A percentile compares a stretch with the other conserved stretches of the same genome.
phyloP scores from a whole-genome alignment of 1,140 invertebrate species.

The Pogonognathellus flavescens region DNA sequence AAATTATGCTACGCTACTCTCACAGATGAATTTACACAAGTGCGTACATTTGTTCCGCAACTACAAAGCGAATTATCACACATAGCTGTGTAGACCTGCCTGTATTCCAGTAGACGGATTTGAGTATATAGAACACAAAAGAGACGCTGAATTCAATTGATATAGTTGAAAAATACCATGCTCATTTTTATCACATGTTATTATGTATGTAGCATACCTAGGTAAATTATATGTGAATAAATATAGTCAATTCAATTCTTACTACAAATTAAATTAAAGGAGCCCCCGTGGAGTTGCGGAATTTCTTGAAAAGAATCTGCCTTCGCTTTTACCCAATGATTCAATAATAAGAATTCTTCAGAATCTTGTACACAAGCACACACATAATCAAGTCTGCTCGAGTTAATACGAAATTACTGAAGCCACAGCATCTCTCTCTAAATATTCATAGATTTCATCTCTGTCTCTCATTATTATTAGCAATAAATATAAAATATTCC shows the following conservation, averaged over 20 bases:
- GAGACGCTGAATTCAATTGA: background rate
- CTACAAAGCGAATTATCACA: conserved; percentile 24
- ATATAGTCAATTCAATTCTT: background rate
- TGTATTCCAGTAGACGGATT: too few species aligned
- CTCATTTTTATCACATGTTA: background rate
- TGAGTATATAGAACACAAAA: background rate
- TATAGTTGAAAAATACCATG: background rate
- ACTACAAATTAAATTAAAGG: conserved; percentile 37
- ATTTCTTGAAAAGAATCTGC: conserved; percentile 6
- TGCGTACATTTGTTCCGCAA: background rate
- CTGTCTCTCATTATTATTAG: conserved; percentile 7
- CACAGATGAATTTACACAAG: conserved; percentile 29
- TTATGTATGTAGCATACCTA: background rate
- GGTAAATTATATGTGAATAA: background rate
- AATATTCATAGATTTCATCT: background rate
- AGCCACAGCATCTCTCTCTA: background rate
- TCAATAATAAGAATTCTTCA: background rate
- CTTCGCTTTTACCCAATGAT: background rate
- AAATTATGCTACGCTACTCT: conserved; percentile 24
- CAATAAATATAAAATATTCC: background rate
- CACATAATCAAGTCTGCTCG: background rate
- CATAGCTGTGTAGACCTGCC: background rate
- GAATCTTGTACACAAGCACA: background rate
- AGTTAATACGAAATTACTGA: background rate
- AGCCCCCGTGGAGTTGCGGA: conserved; percentile 5